Evolutionary conservation across 2,888 invertebrate genomes (phyloP), one percentile per base, ranked within the genome.

Genomic region (Dryobota labecula): DNA sequence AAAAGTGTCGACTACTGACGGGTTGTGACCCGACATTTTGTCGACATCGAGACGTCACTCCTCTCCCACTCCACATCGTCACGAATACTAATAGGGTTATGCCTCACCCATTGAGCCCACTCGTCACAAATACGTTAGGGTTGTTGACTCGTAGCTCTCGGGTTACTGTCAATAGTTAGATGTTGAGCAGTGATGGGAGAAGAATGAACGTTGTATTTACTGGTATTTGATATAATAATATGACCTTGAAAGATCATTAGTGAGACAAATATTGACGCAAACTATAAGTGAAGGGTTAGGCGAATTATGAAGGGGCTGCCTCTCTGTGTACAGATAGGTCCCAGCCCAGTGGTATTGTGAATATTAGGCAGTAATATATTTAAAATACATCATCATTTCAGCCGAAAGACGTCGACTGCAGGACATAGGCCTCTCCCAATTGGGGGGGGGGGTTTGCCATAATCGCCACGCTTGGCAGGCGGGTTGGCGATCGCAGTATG

Each of bases 61-160:
- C n/a, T n/a, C n/a, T n/a, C n/a, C 13, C 27, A 13, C 41, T 43
- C 27, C 3, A 38, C 63, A 18, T 57, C 49, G 30, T 20, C n/a
- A 36, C 47, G 18, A 58, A 60, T 15, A 20, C 43, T 36, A 61
- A 66, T 57, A 33, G 27, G 47, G 24, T 65, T 65, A 65, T 74
- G n/a, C 30, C n/a, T 15, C 13, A 30, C 43, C 38, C 43, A 60
- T 30, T n/a, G 13, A 13, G 18, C 6, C 20, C 53, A 18, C 9
- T 38, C 30, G 6, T 11, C 30, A 30, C n/a, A 53, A 62, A 15
- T 15, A 15, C 15, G 58, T 51, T 45, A 60, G 38, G 47, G 43
- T 57, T 62, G 76, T 80, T 64, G 61, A 69, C 65, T 62, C 1
- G 1, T n/a, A 6, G 7, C 49, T 64, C 64, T 80, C 64, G n/a